A percentile compares a stretch with the other conserved stretches of the same genome.
Conservation (phyloP, 2,113 vertebrate species). For the Euleptes europaea region DNA sequence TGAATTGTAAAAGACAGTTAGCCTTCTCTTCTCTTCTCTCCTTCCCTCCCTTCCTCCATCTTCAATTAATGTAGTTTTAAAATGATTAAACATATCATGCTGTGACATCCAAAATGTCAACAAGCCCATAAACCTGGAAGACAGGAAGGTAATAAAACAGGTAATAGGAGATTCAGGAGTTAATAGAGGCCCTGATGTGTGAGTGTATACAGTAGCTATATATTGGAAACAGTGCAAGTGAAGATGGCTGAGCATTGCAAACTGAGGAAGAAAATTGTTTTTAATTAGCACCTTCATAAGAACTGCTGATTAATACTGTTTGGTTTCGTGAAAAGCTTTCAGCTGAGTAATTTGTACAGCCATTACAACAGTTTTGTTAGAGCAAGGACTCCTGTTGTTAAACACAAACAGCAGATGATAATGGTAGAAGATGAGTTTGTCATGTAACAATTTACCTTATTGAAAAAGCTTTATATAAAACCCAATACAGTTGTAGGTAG, state of each 20-base stretch:
- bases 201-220: conserved; percentile 82
- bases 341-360: conserved; percentile 91
- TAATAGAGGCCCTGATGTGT: conserved; percentile 80
- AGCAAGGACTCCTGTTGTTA: conserved; percentile 87
- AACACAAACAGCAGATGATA: conserved; percentile 92
- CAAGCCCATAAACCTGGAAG: conserved; percentile 77
- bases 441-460: conserved; percentile 93
- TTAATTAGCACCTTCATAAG: conserved; percentile 93
- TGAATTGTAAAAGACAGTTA: conserved; percentile 47
- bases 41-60: conserved; percentile 41
- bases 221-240: conserved; percentile 83
- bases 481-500: conserved; percentile 81
- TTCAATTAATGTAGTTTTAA: conserved; percentile 79
- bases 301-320: conserved; percentile 93
- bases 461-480: conserved; percentile 86
- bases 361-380: conserved; percentile 90
- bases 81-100: conserved; percentile 80
- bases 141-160: conserved; percentile 78
- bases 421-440: conserved; percentile 89
- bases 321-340: conserved; percentile 90
- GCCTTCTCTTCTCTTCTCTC: conserved; percentile 54
- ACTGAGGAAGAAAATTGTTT: conserved; percentile 92
- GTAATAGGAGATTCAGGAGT: conserved; percentile 82
- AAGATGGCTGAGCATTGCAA: conserved; percentile 88
- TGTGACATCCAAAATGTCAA: conserved; percentile 81